Evolutionary conservation across 2,797 vertebrate species (phyloP), one percentile per base, ranked within the genome.

Genomic region (Galaxias olidus): DNA sequence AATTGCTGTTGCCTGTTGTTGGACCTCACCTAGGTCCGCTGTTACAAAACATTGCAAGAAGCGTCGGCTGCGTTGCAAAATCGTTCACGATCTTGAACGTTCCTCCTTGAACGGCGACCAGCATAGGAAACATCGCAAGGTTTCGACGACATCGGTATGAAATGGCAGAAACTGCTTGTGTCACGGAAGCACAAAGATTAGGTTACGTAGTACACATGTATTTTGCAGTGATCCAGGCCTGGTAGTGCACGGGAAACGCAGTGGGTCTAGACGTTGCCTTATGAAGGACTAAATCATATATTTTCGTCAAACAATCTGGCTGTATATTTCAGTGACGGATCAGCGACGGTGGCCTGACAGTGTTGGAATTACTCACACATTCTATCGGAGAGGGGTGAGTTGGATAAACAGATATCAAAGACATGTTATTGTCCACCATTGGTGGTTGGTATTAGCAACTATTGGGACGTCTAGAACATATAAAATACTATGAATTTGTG

Each of bases 81-180:
- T n/a, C 76, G 72, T 73, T 65, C 68, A 51, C 63, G 76, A 4
- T 84, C 76, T 84, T 87, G 88, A 89, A 89, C 83, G 79, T 11
- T 12, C 59, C 76, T 63, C 1, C n/a, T n/a, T n/a, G n/a, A n/a
- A n/a, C n/a, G 65, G 9, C 68, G 20, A 81, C 85, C 78, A 80
- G 84, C 86, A 50, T 81, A 87, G 83, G 79, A 81, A 87, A 82
- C 84, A 56, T 83, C 86, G 83, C 75, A 71, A 63, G 79, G 72
- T 79, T 87, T 81, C 71, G 87, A 81, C 88, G 86, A 86, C 87
- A 81, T 78, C 77, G 81, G 69, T 86, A 81, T 87, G 87, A 88
- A 88, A 88, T 85, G 87, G 89, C 90, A 90, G 87, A 89, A 89
- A 89, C 49, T 74, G 88, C 65, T 52, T n/a, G 84, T 81, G 86